A percentile compares a stretch with the other conserved stretches of the same genome.
phyloP scores from a whole-genome alignment of 2,113 vertebrate species.

The Bubo bubo region DNA sequence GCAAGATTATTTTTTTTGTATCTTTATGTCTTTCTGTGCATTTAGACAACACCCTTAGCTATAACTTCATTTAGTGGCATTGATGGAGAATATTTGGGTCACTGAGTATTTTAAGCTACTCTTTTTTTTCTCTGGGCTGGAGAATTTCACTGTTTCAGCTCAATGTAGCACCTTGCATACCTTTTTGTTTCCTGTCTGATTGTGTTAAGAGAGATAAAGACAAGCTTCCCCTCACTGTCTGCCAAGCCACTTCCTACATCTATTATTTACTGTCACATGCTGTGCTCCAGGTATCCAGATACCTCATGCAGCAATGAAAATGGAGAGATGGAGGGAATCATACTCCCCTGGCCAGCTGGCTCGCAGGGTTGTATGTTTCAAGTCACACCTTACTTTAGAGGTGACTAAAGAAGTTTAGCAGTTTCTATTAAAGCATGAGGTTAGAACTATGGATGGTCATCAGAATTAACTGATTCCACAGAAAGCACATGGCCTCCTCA shows the following conservation, averaged over 20 bases:
- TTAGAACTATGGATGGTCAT: slow-evolving; percentile 24
- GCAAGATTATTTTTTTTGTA: neutral
- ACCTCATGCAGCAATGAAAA: neutral
- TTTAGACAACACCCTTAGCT: neutral
- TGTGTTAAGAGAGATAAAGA: neutral
- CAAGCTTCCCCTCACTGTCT: neutral
- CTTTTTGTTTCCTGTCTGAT: neutral
- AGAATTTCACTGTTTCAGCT: neutral
- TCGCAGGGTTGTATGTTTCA: neutral
- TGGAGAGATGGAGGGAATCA: neutral
- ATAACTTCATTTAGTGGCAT: neutral
- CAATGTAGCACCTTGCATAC: neutral
- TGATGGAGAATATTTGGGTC: neutral
- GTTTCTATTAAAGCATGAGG: slow-evolving; percentile 28
- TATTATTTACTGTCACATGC: neutral
- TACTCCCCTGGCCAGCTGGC: neutral
- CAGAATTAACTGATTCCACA: slow-evolving; percentile 47
- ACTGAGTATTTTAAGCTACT: neutral
- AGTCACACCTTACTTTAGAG: neutral
- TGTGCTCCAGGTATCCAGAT: neutral
- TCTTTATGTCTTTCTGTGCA: neutral
- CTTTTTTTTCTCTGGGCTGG: neutral
- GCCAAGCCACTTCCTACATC: neutral
- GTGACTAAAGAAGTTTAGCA: neutral
- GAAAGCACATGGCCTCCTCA: neutral